phyloP scores from a whole-genome alignment of 53 echinoderm and acorn worm species.

The Holothuria scabra region DNA sequence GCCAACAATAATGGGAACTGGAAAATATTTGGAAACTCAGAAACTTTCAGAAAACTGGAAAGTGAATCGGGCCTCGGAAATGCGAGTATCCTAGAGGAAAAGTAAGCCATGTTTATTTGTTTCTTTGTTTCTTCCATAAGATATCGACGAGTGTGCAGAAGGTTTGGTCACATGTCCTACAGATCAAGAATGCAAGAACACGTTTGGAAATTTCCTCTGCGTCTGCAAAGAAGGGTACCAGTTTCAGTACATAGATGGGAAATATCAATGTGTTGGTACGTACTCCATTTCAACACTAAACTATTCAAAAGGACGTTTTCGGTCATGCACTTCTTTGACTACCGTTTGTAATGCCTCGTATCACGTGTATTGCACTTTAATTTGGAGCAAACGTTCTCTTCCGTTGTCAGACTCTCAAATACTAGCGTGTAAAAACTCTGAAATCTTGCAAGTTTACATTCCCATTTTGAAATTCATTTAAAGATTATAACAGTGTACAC shows the following conservation, averaged over 20 bases:
- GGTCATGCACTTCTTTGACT: background rate
- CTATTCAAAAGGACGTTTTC: background rate
- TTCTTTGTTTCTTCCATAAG: conserved; percentile 36
- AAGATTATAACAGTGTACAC: too few relatives aligned
- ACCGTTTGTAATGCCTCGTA: background rate
- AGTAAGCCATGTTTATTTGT: background rate
- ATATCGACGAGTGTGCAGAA: conserved; percentile 86
- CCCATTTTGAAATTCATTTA: too few relatives aligned
- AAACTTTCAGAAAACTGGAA: too few relatives aligned
- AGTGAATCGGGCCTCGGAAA: too few relatives aligned
- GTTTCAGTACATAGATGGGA: conserved; percentile 72
- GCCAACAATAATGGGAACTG: too few relatives aligned
- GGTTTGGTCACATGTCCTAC: conserved; percentile 73
- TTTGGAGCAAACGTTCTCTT: background rate
- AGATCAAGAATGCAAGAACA: conserved; percentile 81
- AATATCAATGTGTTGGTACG: conserved; percentile 76
- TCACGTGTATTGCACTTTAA: too few relatives aligned
- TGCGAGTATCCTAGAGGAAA: too few relatives aligned
- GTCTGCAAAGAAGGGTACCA: conserved; percentile 77
- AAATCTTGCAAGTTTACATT: too few relatives aligned
- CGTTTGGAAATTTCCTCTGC: conserved; percentile 90
- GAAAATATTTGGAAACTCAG: too few relatives aligned
- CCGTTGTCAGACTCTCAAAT: background rate
- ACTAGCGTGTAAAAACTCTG: too few relatives aligned
- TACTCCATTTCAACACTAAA: background rate